Percentiles rank a stretch among this genome's conserved stretches.
Conservation (phyloP, 2,797 vertebrate genomes). For the Sandelia bainsii region DNA sequence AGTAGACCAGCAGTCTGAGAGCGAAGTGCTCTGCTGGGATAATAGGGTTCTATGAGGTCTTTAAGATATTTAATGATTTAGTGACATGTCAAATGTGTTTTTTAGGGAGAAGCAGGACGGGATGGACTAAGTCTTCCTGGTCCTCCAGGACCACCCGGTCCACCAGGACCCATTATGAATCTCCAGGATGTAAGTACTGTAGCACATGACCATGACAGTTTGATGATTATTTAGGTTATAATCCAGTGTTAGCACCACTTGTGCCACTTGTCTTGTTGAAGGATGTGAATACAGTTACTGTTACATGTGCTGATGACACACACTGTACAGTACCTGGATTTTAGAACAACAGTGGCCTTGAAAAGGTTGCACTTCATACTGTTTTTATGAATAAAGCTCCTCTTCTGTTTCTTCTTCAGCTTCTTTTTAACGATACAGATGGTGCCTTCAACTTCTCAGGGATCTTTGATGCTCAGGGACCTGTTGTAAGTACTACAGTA, state of each 20-base stretch:
- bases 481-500: conserved; percentile 82
- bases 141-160: conserved; percentile 90
- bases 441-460: conserved; percentile 88
- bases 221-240: background rate
- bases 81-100: background rate
- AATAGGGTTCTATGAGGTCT: no score
- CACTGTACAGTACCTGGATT: background rate
- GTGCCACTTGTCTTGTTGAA: background rate
- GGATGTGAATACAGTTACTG: background rate
- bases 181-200: conserved; percentile 82
- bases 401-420: conserved; percentile 71
- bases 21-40: no score
- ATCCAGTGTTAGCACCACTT: background rate
- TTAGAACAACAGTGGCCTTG: background rate
- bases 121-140: conserved; percentile 86
- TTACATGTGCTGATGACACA: no score
- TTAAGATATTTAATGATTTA: no score
- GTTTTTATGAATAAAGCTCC: background rate
- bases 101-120: conserved; percentile 89
- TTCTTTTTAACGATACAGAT: conserved; percentile 89
- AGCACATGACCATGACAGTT: background rate
- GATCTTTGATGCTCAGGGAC: conserved; percentile 83
- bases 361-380: background rate
- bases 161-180: conserved; percentile 84
- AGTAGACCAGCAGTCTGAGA: no score